Base-by-base conservation (phyloP, 2,888 invertebrate species). In the Oscheius onirici region DNA sequence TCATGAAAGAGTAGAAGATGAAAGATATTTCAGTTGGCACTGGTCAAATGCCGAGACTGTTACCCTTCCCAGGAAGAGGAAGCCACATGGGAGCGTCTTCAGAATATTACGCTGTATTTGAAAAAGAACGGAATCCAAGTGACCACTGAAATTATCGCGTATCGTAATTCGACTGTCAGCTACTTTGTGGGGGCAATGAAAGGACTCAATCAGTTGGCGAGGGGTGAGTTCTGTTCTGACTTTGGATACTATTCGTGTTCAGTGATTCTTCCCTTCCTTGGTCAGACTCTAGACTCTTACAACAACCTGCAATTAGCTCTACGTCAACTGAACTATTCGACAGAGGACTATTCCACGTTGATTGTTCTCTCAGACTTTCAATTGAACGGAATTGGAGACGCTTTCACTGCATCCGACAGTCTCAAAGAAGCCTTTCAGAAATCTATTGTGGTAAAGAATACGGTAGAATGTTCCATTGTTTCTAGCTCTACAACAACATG, bases 261-360 rank as follows among this genome's bases (percentile, higher is more conserved):
- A 78, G 78, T 80, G 20, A 58, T 82, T 17, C 46, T 82, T 1
- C 57, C 75, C 2, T 73, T 81, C 17, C 49, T 80, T 40, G 82
- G 82, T 11, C 73, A 78, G 49, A 66, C 68, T 40, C 61, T 82
- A 13, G 51, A 55, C 22, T 73, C 73, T 34, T 78, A 81, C 26
- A 49, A 49, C 5, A 71, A 74, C 11, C 77, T 73, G 41, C 43
- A 80, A 65, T 20, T 28, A 15, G 78, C 79, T 13, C 65, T 81
- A 57, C 43, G 58, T 10, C 24, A 69, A 13, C 61, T 61, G 49
- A 76, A 72, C 26, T 73, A 71, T 5, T 72, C 69, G 0, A 69
- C 68, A 2, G 71, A 74, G 20, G 78, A 80, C 26, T 82, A 75
- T 63, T 73, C 73, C 2, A 72, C 78, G 3, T 69, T 82, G 0